phyloP scores from a whole-genome alignment of 2,888 invertebrate species.

The Hetaerina titia region DNA sequence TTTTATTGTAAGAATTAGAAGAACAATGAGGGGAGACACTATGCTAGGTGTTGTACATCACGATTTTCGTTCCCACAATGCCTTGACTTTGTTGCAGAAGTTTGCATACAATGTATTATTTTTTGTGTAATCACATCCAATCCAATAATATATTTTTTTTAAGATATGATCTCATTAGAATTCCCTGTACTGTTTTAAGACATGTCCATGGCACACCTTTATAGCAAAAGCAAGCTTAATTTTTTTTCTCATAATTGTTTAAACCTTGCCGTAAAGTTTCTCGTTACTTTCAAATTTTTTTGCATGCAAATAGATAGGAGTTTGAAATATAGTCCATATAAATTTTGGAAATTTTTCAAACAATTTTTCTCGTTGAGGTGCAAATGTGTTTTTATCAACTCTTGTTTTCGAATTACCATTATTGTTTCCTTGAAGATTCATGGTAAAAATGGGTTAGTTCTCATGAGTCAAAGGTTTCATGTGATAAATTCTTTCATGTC shows the following conservation, averaged over 20 bases:
- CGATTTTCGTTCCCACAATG: neutral
- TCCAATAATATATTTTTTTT: neutral
- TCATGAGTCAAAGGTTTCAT: neutral
- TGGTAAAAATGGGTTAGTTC: neutral
- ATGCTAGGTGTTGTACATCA: neutral
- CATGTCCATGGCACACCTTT: neutral
- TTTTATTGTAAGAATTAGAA: neutral
- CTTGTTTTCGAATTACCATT: neutral
- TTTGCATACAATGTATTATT: neutral
- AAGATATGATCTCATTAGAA: neutral
- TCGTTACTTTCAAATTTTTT: neutral
- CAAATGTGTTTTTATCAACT: constrained; percentile 21
- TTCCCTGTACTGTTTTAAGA: neutral
- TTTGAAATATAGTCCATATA: neutral
- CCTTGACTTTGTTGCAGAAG: neutral
- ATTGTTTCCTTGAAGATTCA: neutral
- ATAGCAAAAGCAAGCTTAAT: neutral
- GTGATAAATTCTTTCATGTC: neutral
- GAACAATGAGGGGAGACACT: neutral
- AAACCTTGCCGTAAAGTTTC: neutral
- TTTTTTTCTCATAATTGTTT: neutral
- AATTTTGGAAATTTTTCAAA: neutral
- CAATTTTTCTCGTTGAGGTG: neutral
- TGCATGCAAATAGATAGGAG: neutral
- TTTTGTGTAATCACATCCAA: neutral